A percentile compares a stretch with the other conserved stretches of the same genome.
These are phyloP conservation scores for Lanius ludovicianus DNA, from an alignment of 2,113 vertebrate genomes.

Conservation along the genomic window DNA sequence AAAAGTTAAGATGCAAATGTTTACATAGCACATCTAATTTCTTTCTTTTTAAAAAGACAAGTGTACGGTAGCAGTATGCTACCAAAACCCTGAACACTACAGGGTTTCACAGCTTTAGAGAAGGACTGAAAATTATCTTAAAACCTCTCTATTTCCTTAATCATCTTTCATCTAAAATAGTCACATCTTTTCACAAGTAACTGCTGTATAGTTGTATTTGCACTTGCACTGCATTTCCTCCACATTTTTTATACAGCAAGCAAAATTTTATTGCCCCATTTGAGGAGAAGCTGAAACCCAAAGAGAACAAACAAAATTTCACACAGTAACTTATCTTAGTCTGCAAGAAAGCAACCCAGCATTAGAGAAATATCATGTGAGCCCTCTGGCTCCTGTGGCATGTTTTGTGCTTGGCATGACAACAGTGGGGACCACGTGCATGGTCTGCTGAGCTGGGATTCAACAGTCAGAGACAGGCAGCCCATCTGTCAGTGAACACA, in stretches of 20 bases:
- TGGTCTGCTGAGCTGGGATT: background rate
- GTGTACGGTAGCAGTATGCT: background rate
- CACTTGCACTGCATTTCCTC: background rate
- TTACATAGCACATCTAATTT: background rate
- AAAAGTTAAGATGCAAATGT: background rate
- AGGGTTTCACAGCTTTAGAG: background rate
- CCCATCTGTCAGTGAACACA: background rate
- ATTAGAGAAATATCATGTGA: background rate
- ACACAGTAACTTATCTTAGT: background rate
- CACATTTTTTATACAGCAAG: background rate
- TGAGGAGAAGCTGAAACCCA: background rate
- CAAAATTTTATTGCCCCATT: background rate
- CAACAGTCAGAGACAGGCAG: background rate
- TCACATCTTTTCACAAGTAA: background rate
- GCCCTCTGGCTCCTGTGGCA: background rate
- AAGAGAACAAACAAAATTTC: background rate
- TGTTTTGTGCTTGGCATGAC: background rate
- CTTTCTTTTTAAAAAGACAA: background rate
- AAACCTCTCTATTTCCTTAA: background rate
- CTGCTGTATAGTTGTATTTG: background rate
- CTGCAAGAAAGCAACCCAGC: background rate
- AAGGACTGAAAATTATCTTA: background rate
- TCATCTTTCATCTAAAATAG: background rate
- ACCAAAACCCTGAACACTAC: background rate
- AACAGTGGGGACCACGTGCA: background rate